phyloP scores from a whole-genome alignment of 2,113 vertebrate genomes.

The Murina feae region DNA sequence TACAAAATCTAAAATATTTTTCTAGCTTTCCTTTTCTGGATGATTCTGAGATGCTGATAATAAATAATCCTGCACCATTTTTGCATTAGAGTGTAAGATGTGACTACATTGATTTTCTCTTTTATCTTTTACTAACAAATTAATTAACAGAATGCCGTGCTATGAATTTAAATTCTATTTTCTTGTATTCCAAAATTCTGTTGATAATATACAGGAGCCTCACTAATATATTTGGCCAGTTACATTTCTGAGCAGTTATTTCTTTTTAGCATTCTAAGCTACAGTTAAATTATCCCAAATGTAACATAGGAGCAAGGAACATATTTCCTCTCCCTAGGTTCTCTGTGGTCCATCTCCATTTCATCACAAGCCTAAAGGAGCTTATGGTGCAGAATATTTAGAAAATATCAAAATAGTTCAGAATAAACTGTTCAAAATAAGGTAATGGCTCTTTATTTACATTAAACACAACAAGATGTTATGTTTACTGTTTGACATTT shows the following conservation, averaged over 20 bases:
- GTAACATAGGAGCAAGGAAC: background rate
- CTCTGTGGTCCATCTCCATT: background rate
- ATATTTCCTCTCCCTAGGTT: background rate
- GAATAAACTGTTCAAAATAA: background rate
- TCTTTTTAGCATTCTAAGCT: background rate
- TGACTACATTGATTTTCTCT: background rate
- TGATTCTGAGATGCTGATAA: background rate
- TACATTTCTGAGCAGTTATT: background rate
- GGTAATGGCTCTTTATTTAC: background rate
- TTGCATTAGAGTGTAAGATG: background rate
- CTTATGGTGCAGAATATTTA: background rate
- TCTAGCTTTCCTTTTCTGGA: background rate
- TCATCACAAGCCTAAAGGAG: background rate
- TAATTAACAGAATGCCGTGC: background rate
- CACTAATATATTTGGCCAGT: background rate
- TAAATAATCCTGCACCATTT: background rate
- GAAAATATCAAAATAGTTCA: conserved; percentile 14
- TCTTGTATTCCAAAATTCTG: background rate
- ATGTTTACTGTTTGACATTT: background rate
- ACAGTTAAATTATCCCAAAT: background rate
- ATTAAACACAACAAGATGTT: background rate
- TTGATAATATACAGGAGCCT: background rate
- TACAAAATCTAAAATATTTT: background rate
- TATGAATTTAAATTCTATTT: background rate
- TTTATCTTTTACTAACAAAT: background rate